Evolutionary conservation across 2,113 vertebrate genomes (phyloP).

Genomic region (Pantherophis guttatus): DNA sequence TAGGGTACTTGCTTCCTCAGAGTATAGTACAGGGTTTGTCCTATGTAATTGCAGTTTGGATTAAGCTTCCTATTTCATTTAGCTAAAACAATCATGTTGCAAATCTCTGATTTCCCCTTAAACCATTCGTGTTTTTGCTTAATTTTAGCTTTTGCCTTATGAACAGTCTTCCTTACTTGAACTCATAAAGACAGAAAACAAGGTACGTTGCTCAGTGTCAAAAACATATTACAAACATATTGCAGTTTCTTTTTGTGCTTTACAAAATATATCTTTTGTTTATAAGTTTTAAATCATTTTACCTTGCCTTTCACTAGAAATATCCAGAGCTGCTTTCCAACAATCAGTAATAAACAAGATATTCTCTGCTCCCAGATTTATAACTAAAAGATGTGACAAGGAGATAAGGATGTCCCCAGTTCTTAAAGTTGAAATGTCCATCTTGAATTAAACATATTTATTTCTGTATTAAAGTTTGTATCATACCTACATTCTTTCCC

Average conservation of each 20-base stretch:
- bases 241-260: neutral
- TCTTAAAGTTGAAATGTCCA: neutral
- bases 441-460: neutral
- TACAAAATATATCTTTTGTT: neutral
- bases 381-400: neutral
- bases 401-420: neutral
- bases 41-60: neutral
- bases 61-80: neutral
- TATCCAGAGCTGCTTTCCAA: neutral
- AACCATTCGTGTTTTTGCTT: conserved; percentile 1
- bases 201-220: conserved; percentile 71
- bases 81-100: neutral
- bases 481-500: neutral
- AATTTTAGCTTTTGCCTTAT: conserved; percentile 87
- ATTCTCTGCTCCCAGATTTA: neutral
- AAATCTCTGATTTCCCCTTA: neutral
- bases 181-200: conserved; percentile 98
- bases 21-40: neutral
- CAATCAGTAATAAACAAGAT: neutral
- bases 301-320: neutral
- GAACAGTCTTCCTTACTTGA: conserved; percentile 94
- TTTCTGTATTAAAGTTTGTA: neutral
- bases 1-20: neutral
- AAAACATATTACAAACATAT: neutral
- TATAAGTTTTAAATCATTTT: neutral